Percentiles rank a stretch among this genome's conserved stretches.
Evolutionary conservation across 2,113 vertebrate species (phyloP).

Genomic region (Lamprologus lemairii): DNA sequence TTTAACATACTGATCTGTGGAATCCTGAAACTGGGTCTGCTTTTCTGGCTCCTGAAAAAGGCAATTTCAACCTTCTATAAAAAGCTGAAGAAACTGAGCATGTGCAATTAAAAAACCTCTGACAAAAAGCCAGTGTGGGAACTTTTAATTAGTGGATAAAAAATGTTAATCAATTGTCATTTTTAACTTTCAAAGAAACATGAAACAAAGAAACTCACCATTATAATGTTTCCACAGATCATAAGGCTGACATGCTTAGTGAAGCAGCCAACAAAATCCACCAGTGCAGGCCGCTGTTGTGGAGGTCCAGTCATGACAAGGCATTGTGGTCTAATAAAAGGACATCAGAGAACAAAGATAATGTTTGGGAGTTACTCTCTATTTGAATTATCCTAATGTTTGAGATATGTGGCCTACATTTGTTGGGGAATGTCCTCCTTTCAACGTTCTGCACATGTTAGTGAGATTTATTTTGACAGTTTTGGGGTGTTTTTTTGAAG

Average conservation of each 20-base stretch:
- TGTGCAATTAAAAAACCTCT: not conserved
- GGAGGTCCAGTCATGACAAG: slow-evolving; percentile 73
- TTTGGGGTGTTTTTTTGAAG: not conserved
- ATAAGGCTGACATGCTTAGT: slow-evolving; percentile 75
- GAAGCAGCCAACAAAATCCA: slow-evolving; percentile 73
- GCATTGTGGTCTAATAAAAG: slow-evolving; percentile 66
- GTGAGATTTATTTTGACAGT: not conserved
- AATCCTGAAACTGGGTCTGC: not conserved
- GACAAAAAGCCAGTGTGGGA: not conserved
- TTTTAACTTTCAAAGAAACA: not conserved
- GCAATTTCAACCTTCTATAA: not conserved
- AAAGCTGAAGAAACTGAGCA: not conserved
- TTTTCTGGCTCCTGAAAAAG: slow-evolving; percentile 36
- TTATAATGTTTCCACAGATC: slow-evolving; percentile 73
- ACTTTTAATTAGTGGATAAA: not conserved
- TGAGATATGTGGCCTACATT: accelerated
- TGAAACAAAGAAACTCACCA: slow-evolving; percentile 35
- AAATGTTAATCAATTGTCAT: not conserved
- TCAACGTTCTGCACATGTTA: accelerated
- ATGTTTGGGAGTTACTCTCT: not conserved
- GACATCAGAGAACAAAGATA: not conserved
- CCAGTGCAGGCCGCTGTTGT: slow-evolving; percentile 65
- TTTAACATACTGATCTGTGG: slow-evolving; percentile 37
- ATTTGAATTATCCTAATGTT: not conserved
- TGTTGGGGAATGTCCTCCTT: accelerated